phyloP scores from a whole-genome alignment of 2,113 vertebrate species.

The Myanophis thanlyinensis region DNA sequence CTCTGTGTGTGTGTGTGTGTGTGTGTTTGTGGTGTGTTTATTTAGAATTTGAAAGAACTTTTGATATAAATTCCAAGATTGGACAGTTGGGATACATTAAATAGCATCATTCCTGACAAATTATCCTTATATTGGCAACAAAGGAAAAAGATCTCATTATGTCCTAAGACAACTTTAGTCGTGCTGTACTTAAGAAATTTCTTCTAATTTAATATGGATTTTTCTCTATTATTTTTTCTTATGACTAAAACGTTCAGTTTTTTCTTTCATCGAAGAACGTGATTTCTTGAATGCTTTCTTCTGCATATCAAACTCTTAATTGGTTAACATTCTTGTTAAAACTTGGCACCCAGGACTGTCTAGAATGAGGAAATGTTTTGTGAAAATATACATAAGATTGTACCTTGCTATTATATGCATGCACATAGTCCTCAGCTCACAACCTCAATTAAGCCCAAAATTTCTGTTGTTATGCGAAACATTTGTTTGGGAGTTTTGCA shows the following conservation, averaged over 20 bases:
- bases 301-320: not conserved
- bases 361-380: not conserved
- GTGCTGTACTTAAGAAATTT: no score
- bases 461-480: not conserved
- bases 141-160: not conserved
- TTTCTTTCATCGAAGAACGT: not conserved
- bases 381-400: not conserved
- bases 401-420: no score
- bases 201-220: not conserved
- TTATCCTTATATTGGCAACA: not conserved
- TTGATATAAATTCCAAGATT: not conserved
- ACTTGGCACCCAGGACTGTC: not conserved
- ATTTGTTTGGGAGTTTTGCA: not conserved
- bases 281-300: not conserved
- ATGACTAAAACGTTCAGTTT: not conserved
- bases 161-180: not conserved
- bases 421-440: not conserved
- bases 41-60: not conserved
- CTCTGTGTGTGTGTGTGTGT: not conserved
- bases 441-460: not conserved
- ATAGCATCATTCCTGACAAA: not conserved
- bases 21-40: not conserved
- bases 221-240: not conserved
- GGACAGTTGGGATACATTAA: not conserved
- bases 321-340: not conserved